Base-by-base conservation (phyloP, 2,888 invertebrate species). In the Caenorhabditis sp. region DNA sequence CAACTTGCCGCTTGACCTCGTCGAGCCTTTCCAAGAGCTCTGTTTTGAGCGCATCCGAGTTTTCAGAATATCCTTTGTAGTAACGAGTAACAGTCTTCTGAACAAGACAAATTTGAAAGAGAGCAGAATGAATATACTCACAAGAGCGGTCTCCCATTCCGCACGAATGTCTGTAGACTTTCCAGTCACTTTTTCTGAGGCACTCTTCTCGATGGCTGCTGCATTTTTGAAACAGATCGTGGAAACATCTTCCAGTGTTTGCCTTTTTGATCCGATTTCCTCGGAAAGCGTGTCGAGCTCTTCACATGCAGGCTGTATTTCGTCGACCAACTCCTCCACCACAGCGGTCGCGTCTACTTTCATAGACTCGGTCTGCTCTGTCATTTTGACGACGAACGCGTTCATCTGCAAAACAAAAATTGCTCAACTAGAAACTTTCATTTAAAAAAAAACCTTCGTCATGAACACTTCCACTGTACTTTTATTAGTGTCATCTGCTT, bases 401-500 rank as follows among this genome's bases (percentile, higher is more conserved):
- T 24, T 45, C 61, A 61, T 53, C 53, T 58, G 58, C n/a, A 8
- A 66, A 48, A 13, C 8, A 45, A 46, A 17, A 7, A 9, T 32
- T 6, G 22, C 15, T 15, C 30, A 11, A 26, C 11, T 5, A 0
- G 13, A 17, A n/a, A n/a, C 13, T 8, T 11, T 11, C 37, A 6
- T 11, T 2, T 2, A 27, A 35, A 26, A 24, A 48, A 22, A 24
- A 15, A 68, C 58, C 53, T 70, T 32, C 13, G 27, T 9, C 0
- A 45, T 32, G 17, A 77, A 61, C 9, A 4, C 8, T 4, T 61
- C 27, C 11, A 65, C 35, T 2, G 22, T 48, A 2, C 20, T 26
- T 35, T 55, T 46, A 46, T 77, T 71, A 8, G 5, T n/a, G 3
- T 71, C 61, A 22, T 66, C 52, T 1, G 65, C 61, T 8, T 22